phyloP scores from a whole-genome alignment of 2,888 invertebrate species.

The Lymantria monacha region DNA sequence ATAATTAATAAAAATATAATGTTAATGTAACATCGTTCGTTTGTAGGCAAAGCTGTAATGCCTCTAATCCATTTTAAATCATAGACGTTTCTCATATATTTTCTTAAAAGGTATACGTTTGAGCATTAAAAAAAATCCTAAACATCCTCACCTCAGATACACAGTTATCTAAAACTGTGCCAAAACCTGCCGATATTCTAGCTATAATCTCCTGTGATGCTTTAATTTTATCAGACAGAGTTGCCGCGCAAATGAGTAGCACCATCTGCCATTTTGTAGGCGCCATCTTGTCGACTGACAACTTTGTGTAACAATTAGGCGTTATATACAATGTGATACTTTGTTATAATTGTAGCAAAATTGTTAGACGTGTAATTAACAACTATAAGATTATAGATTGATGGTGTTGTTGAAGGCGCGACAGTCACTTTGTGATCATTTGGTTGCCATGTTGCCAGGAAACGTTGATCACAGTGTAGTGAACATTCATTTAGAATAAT shows the following conservation, averaged over 20 bases:
- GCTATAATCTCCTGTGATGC: conserved; percentile 57
- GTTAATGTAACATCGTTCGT: too few species aligned
- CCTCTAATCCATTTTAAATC: too few species aligned
- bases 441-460: not conserved
- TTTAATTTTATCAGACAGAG: conserved; percentile 6
- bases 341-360: conserved; percentile 10
- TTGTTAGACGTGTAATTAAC: conserved; percentile 6
- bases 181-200: conserved; percentile 54
- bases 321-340: conserved; percentile 5
- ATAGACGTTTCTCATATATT: too few species aligned
- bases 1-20: too few species aligned
- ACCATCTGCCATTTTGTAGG: conserved; percentile 39
- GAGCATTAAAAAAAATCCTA: not conserved
- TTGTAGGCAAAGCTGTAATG: too few species aligned
- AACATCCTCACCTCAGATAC: conserved; percentile 34
- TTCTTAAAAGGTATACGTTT: too few species aligned
- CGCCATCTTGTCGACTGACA: conserved; percentile 22
- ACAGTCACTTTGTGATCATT: not conserved
- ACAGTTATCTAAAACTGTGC: conserved; percentile 51
- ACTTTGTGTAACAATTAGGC: not conserved
- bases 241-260: conserved; percentile 9
- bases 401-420: not conserved
- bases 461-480: conserved; percentile 1
- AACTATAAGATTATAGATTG: conserved; percentile 4
- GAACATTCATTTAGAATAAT: not conserved